Conservation (phyloP, 2,797 vertebrate genomes). For the Esox masquinongy region DNA sequence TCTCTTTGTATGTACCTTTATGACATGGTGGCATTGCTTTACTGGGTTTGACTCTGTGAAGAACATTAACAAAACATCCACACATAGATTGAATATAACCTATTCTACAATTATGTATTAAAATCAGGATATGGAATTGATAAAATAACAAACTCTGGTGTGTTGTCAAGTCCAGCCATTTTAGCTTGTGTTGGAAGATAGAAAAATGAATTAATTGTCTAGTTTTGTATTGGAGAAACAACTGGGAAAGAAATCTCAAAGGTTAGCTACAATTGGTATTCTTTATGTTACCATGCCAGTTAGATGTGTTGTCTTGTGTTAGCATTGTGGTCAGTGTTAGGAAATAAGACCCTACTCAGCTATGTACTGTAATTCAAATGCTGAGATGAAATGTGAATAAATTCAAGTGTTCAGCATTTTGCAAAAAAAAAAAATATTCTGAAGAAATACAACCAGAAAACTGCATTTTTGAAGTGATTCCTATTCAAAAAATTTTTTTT, state of each 20-base stretch:
- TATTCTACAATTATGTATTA: conserved; percentile 23
- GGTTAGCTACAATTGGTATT: not conserved
- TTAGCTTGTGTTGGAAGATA: conserved; percentile 44
- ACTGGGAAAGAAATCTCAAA: not conserved
- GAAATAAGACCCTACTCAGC: conserved; percentile 25
- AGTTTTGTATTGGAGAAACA: not conserved
- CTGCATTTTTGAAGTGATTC: conserved; percentile 69
- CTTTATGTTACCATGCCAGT: not conserved
- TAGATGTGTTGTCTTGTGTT: conserved; percentile 51
- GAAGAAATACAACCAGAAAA: conserved; percentile 38
- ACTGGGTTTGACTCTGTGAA: conserved; percentile 15
- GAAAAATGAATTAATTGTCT: conserved; percentile 6
- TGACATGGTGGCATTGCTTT: conserved; percentile 22
- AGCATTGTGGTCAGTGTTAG: conserved; percentile 37
- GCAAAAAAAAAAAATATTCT: conserved; percentile 22
- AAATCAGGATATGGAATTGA: conserved; percentile 25
- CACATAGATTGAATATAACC: not conserved
- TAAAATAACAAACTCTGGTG: conserved; percentile 29
- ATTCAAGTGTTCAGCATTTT: conserved; percentile 67
- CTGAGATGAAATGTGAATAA: conserved; percentile 76
- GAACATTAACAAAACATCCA: conserved; percentile 31
- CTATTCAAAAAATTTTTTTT: conserved; percentile 56
- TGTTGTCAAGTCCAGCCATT: conserved; percentile 30
- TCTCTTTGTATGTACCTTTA: conserved; percentile 25
- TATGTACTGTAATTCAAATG: conserved; percentile 18